Conservation (phyloP, 2,888 invertebrate genomes). For the Rhabditoides inermis region DNA sequence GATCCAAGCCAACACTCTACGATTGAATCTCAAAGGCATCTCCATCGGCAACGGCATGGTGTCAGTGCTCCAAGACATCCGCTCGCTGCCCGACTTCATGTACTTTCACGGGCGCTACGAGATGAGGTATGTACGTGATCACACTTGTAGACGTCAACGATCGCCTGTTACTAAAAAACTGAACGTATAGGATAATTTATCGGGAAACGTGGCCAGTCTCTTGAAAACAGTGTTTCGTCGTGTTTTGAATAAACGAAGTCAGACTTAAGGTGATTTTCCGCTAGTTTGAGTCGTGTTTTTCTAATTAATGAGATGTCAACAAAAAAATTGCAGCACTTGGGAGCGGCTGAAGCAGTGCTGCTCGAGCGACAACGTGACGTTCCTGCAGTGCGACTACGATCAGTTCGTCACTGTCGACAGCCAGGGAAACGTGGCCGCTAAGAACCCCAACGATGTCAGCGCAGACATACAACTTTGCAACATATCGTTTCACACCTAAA, state of each 20-base stretch:
- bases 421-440: neutral
- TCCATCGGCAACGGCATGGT: conserved; percentile 44
- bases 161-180: no score
- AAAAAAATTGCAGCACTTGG: neutral
- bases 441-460: neutral
- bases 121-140: conserved; percentile 27
- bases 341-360: conserved; percentile 1
- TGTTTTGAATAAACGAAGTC: no score
- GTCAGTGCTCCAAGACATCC: conserved; percentile 22
- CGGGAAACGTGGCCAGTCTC: no score
- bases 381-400: neutral
- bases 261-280: no score
- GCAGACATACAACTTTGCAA: neutral
- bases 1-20: conserved; percentile 15
- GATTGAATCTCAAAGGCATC: conserved; percentile 34
- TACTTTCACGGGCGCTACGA: conserved; percentile 40
- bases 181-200: no score
- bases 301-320: neutral
- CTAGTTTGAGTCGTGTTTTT: neutral
- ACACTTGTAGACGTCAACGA: no score
- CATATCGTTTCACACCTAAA: no score
- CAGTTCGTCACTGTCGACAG: neutral
- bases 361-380: neutral
- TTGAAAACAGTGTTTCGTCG: no score
- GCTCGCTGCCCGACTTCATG: conserved; percentile 36